These are phyloP conservation scores for Zaprionus vittiger DNA, from an alignment of 1,140 invertebrate species.

Conservation along the genomic window DNA sequence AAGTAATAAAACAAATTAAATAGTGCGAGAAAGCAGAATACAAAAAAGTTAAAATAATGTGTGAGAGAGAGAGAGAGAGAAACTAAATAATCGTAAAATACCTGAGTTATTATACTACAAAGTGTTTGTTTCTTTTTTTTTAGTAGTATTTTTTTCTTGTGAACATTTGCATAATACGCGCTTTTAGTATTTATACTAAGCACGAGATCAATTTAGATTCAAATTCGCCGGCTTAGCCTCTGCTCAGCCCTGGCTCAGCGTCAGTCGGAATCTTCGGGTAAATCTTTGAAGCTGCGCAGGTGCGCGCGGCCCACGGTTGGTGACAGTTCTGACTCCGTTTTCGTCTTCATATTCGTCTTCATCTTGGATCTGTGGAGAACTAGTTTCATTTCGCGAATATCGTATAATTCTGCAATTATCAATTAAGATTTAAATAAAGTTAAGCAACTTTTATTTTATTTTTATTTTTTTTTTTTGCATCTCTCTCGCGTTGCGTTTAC, in stretches of 20 bases:
- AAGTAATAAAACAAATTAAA: slow-evolving; percentile 22
- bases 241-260: neutral
- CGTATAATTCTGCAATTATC: slow-evolving; percentile 34
- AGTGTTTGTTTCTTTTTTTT: slow-evolving; percentile 45
- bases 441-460: slow-evolving; percentile 16
- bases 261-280: neutral
- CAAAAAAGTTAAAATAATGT: slow-evolving; percentile 7
- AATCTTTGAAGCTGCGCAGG: slow-evolving; percentile 6
- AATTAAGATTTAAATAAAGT: slow-evolving; percentile 17
- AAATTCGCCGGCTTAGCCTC: slow-evolving; percentile 18
- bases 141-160: slow-evolving; percentile 23
- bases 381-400: slow-evolving; percentile 34
- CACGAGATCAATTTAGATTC: slow-evolving; percentile 32
- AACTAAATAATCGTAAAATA: slow-evolving; percentile 30
- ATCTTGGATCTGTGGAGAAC: slow-evolving; percentile 2
- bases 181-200: slow-evolving; percentile 27
- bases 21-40: neutral
- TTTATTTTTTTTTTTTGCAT: slow-evolving; percentile 34
- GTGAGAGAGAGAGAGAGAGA: neutral
- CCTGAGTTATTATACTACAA: slow-evolving; percentile 45
- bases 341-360: slow-evolving; percentile 8
- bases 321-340: slow-evolving; percentile 14
- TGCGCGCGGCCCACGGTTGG: slow-evolving; percentile 9
- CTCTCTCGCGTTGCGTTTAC: slow-evolving; percentile 35
- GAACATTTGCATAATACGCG: slow-evolving; percentile 30